Evolutionary conservation across 2,888 invertebrate species (phyloP).

Genomic region (Mimumesa dahlbomi): DNA sequence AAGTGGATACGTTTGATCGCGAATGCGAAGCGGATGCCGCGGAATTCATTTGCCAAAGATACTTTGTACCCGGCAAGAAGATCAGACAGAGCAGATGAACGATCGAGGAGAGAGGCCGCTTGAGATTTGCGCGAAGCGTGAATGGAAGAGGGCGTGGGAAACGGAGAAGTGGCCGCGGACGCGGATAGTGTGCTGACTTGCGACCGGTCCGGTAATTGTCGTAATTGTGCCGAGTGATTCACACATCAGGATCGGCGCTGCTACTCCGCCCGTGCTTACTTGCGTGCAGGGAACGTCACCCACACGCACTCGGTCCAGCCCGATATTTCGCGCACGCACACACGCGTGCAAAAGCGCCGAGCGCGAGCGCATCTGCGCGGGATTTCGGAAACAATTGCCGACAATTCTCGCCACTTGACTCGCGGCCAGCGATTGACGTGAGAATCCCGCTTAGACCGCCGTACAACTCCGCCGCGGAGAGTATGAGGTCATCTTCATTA

Average conservation of each 20-base stretch:
- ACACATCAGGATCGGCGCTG: slow-evolving; percentile 76
- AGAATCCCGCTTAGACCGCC: slow-evolving; percentile 77
- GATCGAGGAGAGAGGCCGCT: slow-evolving; percentile 40
- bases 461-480: slow-evolving; percentile 71
- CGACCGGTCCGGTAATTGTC: slow-evolving; percentile 77
- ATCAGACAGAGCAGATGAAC: slow-evolving; percentile 16
- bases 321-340: slow-evolving; percentile 44
- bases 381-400: slow-evolving; percentile 81
- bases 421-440: slow-evolving; percentile 80
- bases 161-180: slow-evolving; percentile 72
- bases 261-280: slow-evolving; percentile 47
- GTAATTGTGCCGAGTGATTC: slow-evolving; percentile 81
- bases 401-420: slow-evolving; percentile 80
- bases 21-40: slow-evolving; percentile 20
- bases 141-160: slow-evolving; percentile 80
- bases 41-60: not conserved
- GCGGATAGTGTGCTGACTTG: slow-evolving; percentile 73
- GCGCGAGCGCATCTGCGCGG: slow-evolving; percentile 77
- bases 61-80: not conserved
- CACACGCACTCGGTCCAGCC: slow-evolving; percentile 4
- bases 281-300: slow-evolving; percentile 38
- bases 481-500: slow-evolving; percentile 81
- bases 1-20: no score
- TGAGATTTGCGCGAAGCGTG: slow-evolving; percentile 79
- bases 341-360: slow-evolving; percentile 48